Conservation (phyloP, 2,888 invertebrate genomes). For the Cataglyphis cursor region DNA sequence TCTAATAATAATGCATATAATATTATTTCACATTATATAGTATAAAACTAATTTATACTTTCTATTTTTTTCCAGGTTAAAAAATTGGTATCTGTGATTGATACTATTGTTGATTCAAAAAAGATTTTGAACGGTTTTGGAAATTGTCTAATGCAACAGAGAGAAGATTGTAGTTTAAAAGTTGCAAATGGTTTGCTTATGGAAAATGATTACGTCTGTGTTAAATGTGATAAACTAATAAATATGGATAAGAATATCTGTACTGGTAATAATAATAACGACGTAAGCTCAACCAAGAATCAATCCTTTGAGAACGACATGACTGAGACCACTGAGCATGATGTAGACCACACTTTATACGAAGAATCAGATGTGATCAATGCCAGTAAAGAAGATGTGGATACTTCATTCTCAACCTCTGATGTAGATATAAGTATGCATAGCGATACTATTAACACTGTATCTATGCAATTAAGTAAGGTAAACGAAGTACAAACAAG, state of each 20-base stretch:
- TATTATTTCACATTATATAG: slow-evolving; percentile 15
- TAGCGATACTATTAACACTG: background rate
- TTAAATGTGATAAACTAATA: slow-evolving; percentile 54
- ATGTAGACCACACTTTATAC: slow-evolving; percentile 71
- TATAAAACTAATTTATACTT: slow-evolving; percentile 35
- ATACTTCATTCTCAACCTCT: slow-evolving; percentile 30
- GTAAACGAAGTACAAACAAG: slow-evolving; percentile 45
- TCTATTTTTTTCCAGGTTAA: slow-evolving; percentile 78
- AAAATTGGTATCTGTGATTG: slow-evolving; percentile 81
- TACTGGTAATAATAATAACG: slow-evolving; percentile 48
- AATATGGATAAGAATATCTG: slow-evolving; percentile 55
- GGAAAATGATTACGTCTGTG: slow-evolving; percentile 57
- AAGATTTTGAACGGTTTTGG: slow-evolving; percentile 35
- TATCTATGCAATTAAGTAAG: slow-evolving; percentile 19
- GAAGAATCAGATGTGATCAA: slow-evolving; percentile 62
- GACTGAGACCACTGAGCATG: slow-evolving; percentile 62
- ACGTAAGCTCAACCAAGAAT: slow-evolving; percentile 56
- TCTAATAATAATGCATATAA: slow-evolving; percentile 20
- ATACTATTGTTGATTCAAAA: slow-evolving; percentile 78
- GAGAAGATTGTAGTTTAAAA: slow-evolving; percentile 45
- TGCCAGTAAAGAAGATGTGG: slow-evolving; percentile 23
- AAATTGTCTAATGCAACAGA: slow-evolving; percentile 47
- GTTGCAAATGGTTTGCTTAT: slow-evolving; percentile 42
- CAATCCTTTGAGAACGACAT: slow-evolving; percentile 59
- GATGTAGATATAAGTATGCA: slow-evolving; percentile 36